Percentiles rank a stretch among this genome's conserved stretches.
These are phyloP conservation scores for Chrysomallon squamiferum DNA, from an alignment of 1,140 invertebrate genomes.

Conservation along the genomic window DNA sequence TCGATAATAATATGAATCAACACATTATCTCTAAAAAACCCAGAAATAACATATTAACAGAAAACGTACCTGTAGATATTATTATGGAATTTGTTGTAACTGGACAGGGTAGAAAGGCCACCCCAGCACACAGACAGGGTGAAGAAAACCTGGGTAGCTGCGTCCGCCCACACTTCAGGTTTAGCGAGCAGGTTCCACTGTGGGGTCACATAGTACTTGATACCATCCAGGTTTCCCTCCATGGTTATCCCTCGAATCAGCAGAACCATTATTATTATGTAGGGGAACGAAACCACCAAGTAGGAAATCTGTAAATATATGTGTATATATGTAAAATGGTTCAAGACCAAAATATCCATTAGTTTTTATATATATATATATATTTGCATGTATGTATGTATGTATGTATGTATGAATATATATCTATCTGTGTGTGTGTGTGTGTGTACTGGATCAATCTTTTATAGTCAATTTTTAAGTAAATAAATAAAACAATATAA, in stretches of 20 bases:
- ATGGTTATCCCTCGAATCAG: conserved; percentile 86
- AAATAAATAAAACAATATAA: no score
- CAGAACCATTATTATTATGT: conserved; percentile 87
- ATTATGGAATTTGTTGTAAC: conserved; percentile 71
- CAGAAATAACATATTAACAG: no score
- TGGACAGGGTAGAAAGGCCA: conserved; percentile 68
- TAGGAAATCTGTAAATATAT: conserved; percentile 49
- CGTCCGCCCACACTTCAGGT: conserved; percentile 68
- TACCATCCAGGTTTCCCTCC: conserved; percentile 78
- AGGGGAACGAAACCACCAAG: conserved; percentile 89
- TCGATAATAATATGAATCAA: no score
- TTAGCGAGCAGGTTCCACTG: conserved; percentile 47
- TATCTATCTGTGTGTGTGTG: no score
- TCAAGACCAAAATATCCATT: no score
- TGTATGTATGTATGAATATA: no score
- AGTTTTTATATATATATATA: no score
- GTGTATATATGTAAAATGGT: no score
- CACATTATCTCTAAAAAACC: no score
- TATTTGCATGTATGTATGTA: no score
- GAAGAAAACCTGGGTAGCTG: conserved; percentile 70
- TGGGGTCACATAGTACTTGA: conserved; percentile 82
- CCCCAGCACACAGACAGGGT: conserved; percentile 68
- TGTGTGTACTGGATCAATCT: no score
- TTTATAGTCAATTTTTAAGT: no score
- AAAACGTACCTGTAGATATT: conserved; percentile 72